Base-by-base conservation (phyloP, 2,888 invertebrate species). In the Drosophila borealis region DNA sequence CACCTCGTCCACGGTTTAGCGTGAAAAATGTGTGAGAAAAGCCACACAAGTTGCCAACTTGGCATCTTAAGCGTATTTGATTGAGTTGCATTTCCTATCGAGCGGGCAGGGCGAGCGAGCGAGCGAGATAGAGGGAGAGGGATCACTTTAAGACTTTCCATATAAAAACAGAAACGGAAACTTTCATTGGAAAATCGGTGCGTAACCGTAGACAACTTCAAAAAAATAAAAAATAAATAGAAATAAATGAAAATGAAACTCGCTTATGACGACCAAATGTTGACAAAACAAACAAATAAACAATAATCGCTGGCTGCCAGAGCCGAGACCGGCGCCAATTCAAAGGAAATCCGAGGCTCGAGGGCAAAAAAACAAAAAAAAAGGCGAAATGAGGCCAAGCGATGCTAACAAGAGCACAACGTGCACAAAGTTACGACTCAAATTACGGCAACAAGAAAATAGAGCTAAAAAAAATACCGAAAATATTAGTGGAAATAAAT, bases 241-340 rank as follows among this genome's bases (percentile, higher is more conserved):
- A 19, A 51, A 44, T 21, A 45, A 9, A 44, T 21, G 14, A 36
- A 25, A 34, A 19, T 41, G 51, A 29, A 59, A 69, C 60, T 53
- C 74, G 75, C 65, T 69, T 70, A 72, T 75, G 78, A 72, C 76
- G 48, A 76, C 70, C 78, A 78, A 87, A 77, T 83, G 83, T 83
- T 83, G 83, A 83, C 83, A 88, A 85, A 83, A 83, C 88, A 83
- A 85, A 85, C 77, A 87, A 87, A 82, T 84, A 83, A 82, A 74
- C 74, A 69, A 73, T 67, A 73, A 67, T 66, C 67, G 67, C 56
- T 51, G 71, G 42, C 39, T 25, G 46, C 44, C 34, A 37, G 46
- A 59, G 53, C 50, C 29, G 29, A 29, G 48, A 70, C 62, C 60
- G 82, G 82, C 85, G 77, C 72, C 74, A 70, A 81, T 83, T 85